Evolutionary conservation across 1,140 invertebrate species (phyloP), one percentile per base, ranked within the genome.

Genomic region (Stegodyphus dumicola): DNA sequence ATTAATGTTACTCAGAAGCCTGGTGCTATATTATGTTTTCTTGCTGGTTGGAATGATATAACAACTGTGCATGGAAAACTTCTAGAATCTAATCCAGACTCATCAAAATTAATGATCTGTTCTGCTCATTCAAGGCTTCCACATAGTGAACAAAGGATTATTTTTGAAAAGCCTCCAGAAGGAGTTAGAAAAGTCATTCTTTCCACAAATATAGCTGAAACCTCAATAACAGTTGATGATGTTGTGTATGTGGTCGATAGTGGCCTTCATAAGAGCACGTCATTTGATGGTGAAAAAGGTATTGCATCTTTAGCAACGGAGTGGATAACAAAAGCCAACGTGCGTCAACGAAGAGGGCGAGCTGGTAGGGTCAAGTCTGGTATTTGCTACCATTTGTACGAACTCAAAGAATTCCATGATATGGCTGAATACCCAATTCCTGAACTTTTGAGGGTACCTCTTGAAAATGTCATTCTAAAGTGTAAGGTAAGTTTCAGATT

Each of bases 181-280:
- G 92, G 93, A 0, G 89, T 91, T 56, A 91, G 96, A 70, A 98
- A 98, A 88, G 93, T 98, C 87, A 98, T 99, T 89, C 91, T 99
- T 3, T 93, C 97, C 0, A 99, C 98, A 11, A 98, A 99, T 90
- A 97, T 99, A 87, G 97, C 97, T 0, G 98, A 99, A 91, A 98
- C 96, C 90, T 98, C 97, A 51, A 95, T 99, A 73, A 99, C 98
- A 5, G 95, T 99, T 54, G 93, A 95, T 64, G 96, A 99, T 91
- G 94, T 98, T 53, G 95, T 94, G 89, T 99, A 97, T 92, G 97
- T 99, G 6, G 96, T 99, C 88, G 97, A 99, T 91, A 98, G 97
- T 91, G 99, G 97, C 90, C 91, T 99, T n/a, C 96, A 95, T 60
- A 99, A 98, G 91, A 92, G 93, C 54, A 90, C 97, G 77, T 91